Percentiles rank a stretch among this genome's conserved stretches.
These are phyloP conservation scores for Cygnus atratus DNA, from an alignment of 2,113 vertebrate species.

Conservation along the genomic window DNA sequence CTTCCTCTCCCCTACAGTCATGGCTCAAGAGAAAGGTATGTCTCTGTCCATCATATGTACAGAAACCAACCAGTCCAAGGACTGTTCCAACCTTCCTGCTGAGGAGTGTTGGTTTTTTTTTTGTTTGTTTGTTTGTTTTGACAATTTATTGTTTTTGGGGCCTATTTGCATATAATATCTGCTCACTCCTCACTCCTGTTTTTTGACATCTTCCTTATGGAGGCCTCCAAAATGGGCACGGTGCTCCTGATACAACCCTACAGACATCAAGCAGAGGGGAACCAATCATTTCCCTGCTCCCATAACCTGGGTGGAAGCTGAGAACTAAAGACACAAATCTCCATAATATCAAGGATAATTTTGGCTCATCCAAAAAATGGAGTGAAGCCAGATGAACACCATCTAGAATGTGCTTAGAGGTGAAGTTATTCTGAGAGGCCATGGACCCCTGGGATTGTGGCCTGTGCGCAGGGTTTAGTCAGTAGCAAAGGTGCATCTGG, in stretches of 20 bases:
- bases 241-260: not conserved
- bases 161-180: not conserved
- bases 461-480: not conserved
- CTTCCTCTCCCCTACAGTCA: not conserved
- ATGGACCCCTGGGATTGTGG: not conserved
- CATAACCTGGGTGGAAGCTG: fast-evolving
- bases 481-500: not conserved
- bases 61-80: not conserved
- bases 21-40: conserved; percentile 11
- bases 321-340: not conserved
- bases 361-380: not conserved
- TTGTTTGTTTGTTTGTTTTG: not conserved
- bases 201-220: not conserved
- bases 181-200: not conserved
- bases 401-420: not conserved
- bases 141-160: not conserved
- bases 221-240: not conserved
- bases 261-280: not conserved
- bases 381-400: not conserved
- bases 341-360: not conserved
- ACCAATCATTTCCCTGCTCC: not conserved
- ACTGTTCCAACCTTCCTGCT: not conserved
- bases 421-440: not conserved
- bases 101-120: not conserved
- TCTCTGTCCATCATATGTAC: not conserved